phyloP scores from a whole-genome alignment of 2,113 vertebrate genomes.

The Bufo bufo region DNA sequence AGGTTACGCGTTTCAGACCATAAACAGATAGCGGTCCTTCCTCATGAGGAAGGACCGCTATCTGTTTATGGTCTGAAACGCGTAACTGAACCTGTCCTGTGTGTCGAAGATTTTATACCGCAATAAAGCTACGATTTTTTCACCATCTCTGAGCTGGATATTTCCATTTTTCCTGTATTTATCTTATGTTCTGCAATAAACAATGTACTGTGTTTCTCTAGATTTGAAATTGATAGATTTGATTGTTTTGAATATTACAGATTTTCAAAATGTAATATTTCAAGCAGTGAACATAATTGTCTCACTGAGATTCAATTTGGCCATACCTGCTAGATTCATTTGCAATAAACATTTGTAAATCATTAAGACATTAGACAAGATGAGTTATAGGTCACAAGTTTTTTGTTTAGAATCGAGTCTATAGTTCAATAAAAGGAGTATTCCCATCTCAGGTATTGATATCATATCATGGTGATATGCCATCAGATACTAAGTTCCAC shows the following conservation, averaged over 20 bases:
- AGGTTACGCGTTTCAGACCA: no score
- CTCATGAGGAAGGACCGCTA: no score
- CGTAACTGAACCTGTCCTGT: no score
- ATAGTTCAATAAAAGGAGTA: background rate
- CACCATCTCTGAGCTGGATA: no score
- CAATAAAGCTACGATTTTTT: no score
- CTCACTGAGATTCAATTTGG: background rate
- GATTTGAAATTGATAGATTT: background rate
- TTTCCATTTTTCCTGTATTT: background rate
- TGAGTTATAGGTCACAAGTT: background rate
- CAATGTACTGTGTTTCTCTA: background rate
- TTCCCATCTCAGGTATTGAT: no score
- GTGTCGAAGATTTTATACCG: no score
- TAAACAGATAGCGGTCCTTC: no score
- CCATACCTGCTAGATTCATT: background rate
- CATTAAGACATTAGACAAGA: background rate
- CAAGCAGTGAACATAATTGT: constrained; percentile 1
- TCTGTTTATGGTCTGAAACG: no score
- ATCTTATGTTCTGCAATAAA: background rate
- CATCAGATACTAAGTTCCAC: no score
- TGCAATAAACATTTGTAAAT: background rate
- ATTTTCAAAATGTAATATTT: background rate
- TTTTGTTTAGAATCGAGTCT: background rate
- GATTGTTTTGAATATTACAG: background rate
- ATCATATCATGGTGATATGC: no score